Conservation (phyloP, 2,797 vertebrate species). For the Chaunax sp. region DNA sequence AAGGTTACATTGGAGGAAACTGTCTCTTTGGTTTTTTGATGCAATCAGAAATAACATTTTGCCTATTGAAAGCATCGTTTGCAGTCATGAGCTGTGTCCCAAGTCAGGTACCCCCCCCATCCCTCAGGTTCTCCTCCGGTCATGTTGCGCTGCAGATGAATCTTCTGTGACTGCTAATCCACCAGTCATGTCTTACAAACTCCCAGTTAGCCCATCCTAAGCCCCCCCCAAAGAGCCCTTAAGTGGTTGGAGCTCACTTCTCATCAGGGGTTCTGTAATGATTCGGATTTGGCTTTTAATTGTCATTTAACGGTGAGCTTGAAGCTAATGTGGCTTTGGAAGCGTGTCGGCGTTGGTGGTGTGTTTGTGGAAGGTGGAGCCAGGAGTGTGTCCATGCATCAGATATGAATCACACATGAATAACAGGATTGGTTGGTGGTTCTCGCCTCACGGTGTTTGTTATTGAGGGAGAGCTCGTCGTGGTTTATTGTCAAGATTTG, state of each 20-base stretch:
- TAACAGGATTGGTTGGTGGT: conserved; percentile 19
- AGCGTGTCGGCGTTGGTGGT: neutral
- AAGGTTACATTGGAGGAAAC: conserved; percentile 8
- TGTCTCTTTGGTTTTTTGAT: conserved; percentile 17
- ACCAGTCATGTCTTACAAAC: conserved; percentile 59
- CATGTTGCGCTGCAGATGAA: conserved; percentile 42
- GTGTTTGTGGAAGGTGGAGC: conserved; percentile 36
- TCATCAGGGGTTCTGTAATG: conserved; percentile 68
- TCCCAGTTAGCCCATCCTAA: conserved; percentile 63
- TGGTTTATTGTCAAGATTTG: conserved; percentile 31
- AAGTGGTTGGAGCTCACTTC: conserved; percentile 72
- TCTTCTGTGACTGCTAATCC: conserved; percentile 79
- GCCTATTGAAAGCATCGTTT: neutral
- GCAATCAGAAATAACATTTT: neutral
- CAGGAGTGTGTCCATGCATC: conserved; percentile 25
- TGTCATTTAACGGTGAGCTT: conserved; percentile 74
- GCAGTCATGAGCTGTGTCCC: neutral
- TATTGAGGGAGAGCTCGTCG: neutral
- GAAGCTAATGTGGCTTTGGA: conserved; percentile 46
- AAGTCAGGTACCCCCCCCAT: too few relatives aligned
- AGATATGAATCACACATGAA: conserved; percentile 47
- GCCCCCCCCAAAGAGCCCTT: conserved; percentile 66
- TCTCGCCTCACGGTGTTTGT: conserved; percentile 18
- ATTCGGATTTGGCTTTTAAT: conserved; percentile 88
- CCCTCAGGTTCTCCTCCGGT: conserved; percentile 28